These are phyloP conservation scores for Petaurus breviceps DNA, from an alignment of 2,113 vertebrate genomes.

Conservation along the genomic window DNA sequence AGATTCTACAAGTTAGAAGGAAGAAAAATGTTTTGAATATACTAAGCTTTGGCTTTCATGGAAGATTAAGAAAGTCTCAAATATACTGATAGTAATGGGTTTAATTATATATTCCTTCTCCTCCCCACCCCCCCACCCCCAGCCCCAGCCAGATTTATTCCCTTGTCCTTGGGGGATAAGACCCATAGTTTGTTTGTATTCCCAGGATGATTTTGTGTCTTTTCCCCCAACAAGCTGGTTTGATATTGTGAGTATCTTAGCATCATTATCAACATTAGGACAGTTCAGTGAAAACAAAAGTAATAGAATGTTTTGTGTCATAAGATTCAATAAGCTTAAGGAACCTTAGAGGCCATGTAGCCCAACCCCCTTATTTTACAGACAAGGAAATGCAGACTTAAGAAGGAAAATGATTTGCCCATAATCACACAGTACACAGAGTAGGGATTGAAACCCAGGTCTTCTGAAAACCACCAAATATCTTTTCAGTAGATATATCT, in stretches of 20 bases:
- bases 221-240: rapidly evolving
- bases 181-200: rapidly evolving
- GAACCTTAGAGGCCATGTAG: background rate
- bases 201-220: rapidly evolving
- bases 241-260: background rate
- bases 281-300: background rate
- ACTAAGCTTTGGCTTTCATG: background rate
- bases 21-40: background rate
- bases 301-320: background rate
- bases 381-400: background rate
- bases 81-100: background rate
- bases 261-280: background rate
- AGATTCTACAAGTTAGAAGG: background rate
- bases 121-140: rapidly evolving
- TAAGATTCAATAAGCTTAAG: background rate
- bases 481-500: background rate
- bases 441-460: background rate
- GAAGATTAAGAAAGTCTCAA: background rate
- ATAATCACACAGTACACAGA: background rate
- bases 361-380: background rate
- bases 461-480: background rate
- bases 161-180: background rate
- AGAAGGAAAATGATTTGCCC: background rate
- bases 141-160: background rate
- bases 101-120: background rate